Evolutionary conservation across 2,113 vertebrate genomes (phyloP), one percentile per base, ranked within the genome.

Genomic region (Heterochromis multidens): DNA sequence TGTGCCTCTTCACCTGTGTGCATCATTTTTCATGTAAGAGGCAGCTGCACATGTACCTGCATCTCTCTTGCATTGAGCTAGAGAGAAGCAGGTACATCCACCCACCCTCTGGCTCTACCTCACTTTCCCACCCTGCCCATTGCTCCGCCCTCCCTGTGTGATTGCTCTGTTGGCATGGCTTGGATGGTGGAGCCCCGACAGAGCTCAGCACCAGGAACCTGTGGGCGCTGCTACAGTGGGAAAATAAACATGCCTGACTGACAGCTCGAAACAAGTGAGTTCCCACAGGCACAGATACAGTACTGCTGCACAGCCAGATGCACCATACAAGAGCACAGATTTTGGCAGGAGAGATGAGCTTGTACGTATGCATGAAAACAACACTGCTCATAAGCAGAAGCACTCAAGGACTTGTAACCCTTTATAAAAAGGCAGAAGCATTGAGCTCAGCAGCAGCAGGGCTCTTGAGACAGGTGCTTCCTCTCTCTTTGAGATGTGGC

Each of bases 181-280:
- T 80, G 77, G 52, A 81, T 11, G 60, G 59, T 46, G 79, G 83
- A 72, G 77, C 4, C 31, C 79, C 12, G 80, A 87, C 85, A 78
- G 88, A 82, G 78, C 82, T 6, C 59, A 90, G 83, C 89, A 86
- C 70, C 77, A 77, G 87, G 81, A 92, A 82, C 80, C 88, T 86
- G 83, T 79, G 77, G 90, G 70, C 25, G 52, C 79, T 43, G 85
- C 81, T 88, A 82, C 87, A 80, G 79, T 65, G 74, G 85, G 85
- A 90, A 91, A 91, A 89, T 85, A 92, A 88, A 91, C 87, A 88
- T 6, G 60, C 14, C 86, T 87, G 88, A 92, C 67, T 91, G 92
- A 91, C 90, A 87, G 85, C 90, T 72, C 54, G 29, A 91, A 91
- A 88, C 80, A 54, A 86, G 56, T 54, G 40, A 21, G 43, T 81